Conservation (phyloP, 2,113 vertebrate species). For the Pampusana beccarii region DNA sequence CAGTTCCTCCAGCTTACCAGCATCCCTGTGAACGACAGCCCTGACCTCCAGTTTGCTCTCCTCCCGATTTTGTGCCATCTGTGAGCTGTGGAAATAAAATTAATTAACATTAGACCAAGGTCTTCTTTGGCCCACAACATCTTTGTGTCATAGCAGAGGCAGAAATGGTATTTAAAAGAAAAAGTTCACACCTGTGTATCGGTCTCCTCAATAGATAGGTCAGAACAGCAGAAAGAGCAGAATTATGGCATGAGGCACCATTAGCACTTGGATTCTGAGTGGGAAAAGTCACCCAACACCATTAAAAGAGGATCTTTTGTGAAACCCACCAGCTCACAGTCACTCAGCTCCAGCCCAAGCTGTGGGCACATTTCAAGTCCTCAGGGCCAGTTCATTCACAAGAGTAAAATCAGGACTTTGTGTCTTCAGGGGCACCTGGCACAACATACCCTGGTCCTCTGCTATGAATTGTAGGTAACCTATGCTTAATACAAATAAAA, state of each 20-base stretch:
- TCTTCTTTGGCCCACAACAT: not conserved
- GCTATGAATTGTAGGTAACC: not conserved
- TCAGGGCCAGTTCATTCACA: not conserved
- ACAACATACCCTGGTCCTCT: not conserved
- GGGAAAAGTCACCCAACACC: not conserved
- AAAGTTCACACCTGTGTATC: not conserved
- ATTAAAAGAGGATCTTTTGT: not conserved
- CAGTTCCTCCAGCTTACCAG: not conserved
- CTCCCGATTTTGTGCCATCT: not conserved
- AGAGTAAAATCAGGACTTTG: not conserved
- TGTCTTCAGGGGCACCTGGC: not conserved
- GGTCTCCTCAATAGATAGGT: not conserved
- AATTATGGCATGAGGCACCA: not conserved
- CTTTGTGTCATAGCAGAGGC: not conserved
- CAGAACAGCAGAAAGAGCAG: not conserved
- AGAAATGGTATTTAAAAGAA: not conserved
- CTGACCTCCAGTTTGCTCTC: too few species aligned
- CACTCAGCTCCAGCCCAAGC: not conserved
- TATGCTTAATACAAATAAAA: not conserved
- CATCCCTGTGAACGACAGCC: too few species aligned
- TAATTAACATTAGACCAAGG: not conserved
- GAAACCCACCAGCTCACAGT: not conserved
- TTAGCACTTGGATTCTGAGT: not conserved
- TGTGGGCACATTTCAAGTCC: not conserved
- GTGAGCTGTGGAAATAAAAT: not conserved